Evolutionary conservation across 2,113 vertebrate genomes (phyloP).

Genomic region (Pangasianodon hypophthalmus): DNA sequence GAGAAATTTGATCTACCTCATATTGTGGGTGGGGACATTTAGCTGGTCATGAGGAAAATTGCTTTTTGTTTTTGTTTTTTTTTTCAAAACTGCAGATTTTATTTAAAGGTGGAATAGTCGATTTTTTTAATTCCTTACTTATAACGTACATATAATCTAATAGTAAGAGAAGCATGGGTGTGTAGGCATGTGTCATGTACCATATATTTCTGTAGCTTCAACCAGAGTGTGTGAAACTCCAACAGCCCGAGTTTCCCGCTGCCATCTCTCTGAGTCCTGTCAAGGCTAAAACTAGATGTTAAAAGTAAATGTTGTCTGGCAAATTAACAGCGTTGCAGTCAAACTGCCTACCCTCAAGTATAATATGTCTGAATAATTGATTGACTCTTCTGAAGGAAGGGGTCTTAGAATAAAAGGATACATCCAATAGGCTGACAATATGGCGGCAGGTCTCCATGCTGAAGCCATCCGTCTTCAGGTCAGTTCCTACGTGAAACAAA

Average conservation of each 20-base stretch:
- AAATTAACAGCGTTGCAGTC: neutral
- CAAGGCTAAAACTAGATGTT: conserved; percentile 42
- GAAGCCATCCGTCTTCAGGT: conserved; percentile 86
- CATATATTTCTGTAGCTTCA: conserved; percentile 67
- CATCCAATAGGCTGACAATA: conserved; percentile 87
- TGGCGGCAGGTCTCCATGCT: conserved; percentile 86
- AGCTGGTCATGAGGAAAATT: neutral
- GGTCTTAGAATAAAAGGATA: conserved; percentile 76
- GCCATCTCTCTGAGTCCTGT: conserved; percentile 62
- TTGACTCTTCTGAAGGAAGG: neutral
- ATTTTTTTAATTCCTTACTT: neutral
- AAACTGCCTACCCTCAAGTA: neutral
- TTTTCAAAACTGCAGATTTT: neutral
- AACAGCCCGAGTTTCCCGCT: conserved; percentile 64
- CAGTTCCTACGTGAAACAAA: conserved; percentile 70
- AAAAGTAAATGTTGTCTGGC: neutral
- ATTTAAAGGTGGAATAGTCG: neutral
- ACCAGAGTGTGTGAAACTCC: conserved; percentile 69
- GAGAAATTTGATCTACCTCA: neutral
- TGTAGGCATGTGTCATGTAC: conserved; percentile 47
- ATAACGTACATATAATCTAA: neutral
- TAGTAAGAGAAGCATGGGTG: neutral
- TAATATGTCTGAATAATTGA: neutral
- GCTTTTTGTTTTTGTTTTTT: too few species aligned
- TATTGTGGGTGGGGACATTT: too few species aligned